A percentile compares a stretch with the other conserved stretches of the same genome.
phyloP scores from a whole-genome alignment of 2,113 vertebrate genomes.

The Chroicocephalus ridibundus region DNA sequence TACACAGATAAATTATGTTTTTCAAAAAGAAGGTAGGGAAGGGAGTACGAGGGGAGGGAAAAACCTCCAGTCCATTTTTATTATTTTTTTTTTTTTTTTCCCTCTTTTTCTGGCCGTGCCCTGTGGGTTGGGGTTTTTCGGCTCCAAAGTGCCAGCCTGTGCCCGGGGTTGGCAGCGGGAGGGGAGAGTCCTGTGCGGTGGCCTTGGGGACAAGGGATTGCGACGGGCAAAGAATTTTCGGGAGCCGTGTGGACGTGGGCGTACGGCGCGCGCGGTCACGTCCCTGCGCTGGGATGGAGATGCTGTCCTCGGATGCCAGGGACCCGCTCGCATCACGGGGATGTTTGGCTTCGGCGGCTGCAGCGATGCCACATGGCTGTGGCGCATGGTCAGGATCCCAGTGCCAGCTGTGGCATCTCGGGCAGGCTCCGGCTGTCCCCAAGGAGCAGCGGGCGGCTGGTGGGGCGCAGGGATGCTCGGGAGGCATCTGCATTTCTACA shows the following conservation, averaged over 20 bases:
- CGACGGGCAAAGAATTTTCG: not conserved
- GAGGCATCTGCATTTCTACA: not conserved
- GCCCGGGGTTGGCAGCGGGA: not conserved
- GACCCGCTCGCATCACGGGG: rapidly evolving
- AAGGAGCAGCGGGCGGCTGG: not conserved
- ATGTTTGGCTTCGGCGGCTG: not conserved
- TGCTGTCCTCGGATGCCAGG: not conserved
- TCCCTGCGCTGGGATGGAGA: not conserved
- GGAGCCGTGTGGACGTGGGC: rapidly evolving
- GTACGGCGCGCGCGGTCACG: rapidly evolving
- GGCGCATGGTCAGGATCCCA: not conserved
- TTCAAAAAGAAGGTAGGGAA: constrained; percentile 86
- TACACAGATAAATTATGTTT: constrained; percentile 99
- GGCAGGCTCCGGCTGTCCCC: not conserved
- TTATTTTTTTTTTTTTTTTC: not conserved
- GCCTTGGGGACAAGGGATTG: rapidly evolving
- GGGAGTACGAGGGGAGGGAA: constrained; percentile 67
- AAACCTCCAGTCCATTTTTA: constrained; percentile 70
- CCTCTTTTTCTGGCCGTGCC: constrained; percentile 54
- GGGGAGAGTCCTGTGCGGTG: not conserved
- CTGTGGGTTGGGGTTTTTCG: not conserved
- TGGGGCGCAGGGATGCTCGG: rapidly evolving
- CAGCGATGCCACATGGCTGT: not conserved
- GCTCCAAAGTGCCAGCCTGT: not conserved
- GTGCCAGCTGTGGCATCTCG: rapidly evolving